Evolutionary conservation across 2,888 invertebrate species (phyloP), one percentile per base, ranked within the genome.

Genomic region (Tanaodytes sp.): DNA sequence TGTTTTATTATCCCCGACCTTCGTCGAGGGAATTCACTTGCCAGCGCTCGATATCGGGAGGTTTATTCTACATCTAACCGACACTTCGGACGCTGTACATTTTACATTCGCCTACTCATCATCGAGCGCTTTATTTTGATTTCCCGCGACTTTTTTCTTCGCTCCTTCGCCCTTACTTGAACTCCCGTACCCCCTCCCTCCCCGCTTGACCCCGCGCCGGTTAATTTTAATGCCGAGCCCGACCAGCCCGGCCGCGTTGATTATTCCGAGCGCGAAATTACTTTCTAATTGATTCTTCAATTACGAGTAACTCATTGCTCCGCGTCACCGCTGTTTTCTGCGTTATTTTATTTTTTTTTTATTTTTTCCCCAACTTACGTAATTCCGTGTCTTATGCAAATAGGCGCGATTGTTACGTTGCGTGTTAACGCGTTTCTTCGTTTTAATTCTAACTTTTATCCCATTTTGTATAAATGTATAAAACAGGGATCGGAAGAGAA

Each of bases 11-110:
- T 80, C 79, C 78, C 79, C 77, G 76, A 76, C 76, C 78, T 78
- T 77, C 77, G 76, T 77, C 75, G 77, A 75, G 81, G 77, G 80
- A 82, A 82, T 82, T 81, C 78, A 79, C 79, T 78, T 77, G 76
- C 75, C 77, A n/a, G 76, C 80, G 82, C 82, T 83, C 82, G 83
- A 83, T 83, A 82, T 83, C 81, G 81, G 82, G 79, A 80, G 80
- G 84, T 84, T 84, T 84, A 84, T 83, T 84, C 82, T 81, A 77
- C 80, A 73, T 80, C 79, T 80, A 80, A 81, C 81, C 79, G 76
- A 62, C 71, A 67, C 72, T 66, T 69, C 68, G 63, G 51, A 59
- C 71, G 62, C 68, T 62, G 67, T 70, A 67, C 64, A 63, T 71
- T 62, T 70, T 70, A 58, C 65, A 62, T 65, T 68, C 55, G 61